Percentiles rank a stretch among this genome's conserved stretches.
Evolutionary conservation across 2,888 invertebrate genomes (phyloP).

Genomic region (Melitaea athalia): DNA sequence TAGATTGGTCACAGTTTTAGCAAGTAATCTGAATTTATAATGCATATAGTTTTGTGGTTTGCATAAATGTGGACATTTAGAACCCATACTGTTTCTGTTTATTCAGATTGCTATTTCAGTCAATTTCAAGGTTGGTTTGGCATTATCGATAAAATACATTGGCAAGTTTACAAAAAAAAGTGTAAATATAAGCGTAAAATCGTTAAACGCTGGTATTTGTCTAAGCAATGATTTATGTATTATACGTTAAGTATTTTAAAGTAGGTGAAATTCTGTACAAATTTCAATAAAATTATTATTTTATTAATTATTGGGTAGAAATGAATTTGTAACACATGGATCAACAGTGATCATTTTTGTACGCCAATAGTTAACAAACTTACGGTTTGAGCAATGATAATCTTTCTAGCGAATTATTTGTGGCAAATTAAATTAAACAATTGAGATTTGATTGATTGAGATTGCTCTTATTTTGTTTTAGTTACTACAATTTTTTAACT

Average conservation of each 20-base stretch:
- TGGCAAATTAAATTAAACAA: too few relatives aligned
- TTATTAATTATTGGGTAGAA: too few relatives aligned
- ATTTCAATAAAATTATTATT: too few relatives aligned
- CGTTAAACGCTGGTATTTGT: background rate
- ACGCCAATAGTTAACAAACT: too few relatives aligned
- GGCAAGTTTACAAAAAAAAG: conserved; percentile 26
- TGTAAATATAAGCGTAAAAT: conserved; percentile 8
- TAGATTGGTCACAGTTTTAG: conserved; percentile 8
- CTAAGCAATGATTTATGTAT: too few relatives aligned
- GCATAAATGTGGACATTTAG: conserved; percentile 40
- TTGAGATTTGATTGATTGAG: background rate
- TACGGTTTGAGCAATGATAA: too few relatives aligned
- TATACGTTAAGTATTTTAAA: too few relatives aligned
- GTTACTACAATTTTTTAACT: background rate
- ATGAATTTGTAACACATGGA: too few relatives aligned
- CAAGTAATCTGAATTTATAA: conserved; percentile 14
- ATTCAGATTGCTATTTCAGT: conserved; percentile 40
- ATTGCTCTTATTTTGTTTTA: background rate
- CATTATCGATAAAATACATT: conserved; percentile 30
- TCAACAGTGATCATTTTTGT: too few relatives aligned
- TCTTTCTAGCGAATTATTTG: too few relatives aligned
- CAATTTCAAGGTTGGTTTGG: conserved; percentile 37
- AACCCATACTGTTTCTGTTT: conserved; percentile 34
- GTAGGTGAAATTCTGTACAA: too few relatives aligned
- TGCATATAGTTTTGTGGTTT: conserved; percentile 21